Percentiles rank a stretch among this genome's conserved stretches.
Evolutionary conservation across 2,113 vertebrate species (phyloP).

Genomic region (Erpornis zantholeuca): DNA sequence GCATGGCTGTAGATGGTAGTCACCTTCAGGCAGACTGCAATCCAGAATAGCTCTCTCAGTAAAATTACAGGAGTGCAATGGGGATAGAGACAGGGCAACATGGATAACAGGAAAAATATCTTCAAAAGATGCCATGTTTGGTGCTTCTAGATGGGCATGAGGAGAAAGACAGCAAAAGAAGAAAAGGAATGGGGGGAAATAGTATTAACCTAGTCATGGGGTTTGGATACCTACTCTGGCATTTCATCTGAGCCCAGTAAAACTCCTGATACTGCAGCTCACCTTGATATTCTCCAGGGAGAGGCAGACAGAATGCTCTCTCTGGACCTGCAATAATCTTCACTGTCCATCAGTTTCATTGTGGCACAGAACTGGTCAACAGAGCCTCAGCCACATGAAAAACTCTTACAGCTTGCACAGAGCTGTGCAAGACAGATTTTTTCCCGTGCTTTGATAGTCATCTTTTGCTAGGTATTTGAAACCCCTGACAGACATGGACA

Average conservation of each 20-base stretch:
- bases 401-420: neutral
- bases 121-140: neutral
- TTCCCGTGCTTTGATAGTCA: neutral
- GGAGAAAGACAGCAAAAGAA: neutral
- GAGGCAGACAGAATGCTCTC: neutral
- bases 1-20: neutral
- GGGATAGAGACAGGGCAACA: neutral
- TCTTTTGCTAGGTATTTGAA: neutral
- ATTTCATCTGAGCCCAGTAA: neutral
- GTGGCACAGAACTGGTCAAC: neutral
- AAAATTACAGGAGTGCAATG: neutral
- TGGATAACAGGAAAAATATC: neutral
- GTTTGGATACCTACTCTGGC: neutral
- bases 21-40: neutral
- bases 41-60: neutral
- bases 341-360: neutral
- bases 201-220: neutral
- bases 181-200: accelerated
- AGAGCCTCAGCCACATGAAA: neutral
- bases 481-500: neutral
- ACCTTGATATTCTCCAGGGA: neutral
- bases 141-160: neutral
- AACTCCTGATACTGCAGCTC: neutral
- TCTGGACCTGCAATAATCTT: neutral
- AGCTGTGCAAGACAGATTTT: neutral